These are phyloP conservation scores for Mylabris sibirica DNA, from an alignment of 2,888 invertebrate genomes.

Conservation along the genomic window DNA sequence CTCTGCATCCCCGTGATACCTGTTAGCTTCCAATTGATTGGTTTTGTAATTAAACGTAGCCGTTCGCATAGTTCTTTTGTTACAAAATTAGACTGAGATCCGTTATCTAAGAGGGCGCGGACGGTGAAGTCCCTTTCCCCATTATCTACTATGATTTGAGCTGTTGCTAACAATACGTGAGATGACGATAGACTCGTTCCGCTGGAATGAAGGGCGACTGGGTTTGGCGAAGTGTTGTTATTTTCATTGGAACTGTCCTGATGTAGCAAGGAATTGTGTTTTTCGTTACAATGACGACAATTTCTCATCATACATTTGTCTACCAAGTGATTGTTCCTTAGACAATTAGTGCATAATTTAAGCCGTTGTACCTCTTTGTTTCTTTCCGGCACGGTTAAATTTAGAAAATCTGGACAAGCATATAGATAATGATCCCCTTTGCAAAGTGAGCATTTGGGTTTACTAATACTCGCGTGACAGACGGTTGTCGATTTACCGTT, in stretches of 20 bases:
- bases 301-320: constrained; percentile 10
- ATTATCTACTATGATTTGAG: neutral
- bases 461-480: neutral
- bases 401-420: constrained; percentile 5
- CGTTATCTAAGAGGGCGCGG: neutral
- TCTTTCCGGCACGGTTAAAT: neutral
- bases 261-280: constrained; percentile 28
- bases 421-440: constrained; percentile 1
- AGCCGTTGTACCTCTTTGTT: neutral
- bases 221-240: neutral
- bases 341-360: constrained; percentile 17
- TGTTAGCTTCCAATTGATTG: neutral
- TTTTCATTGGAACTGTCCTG: neutral
- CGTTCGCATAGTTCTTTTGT: neutral
- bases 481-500: neutral
- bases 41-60: neutral
- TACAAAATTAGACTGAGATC: neutral
- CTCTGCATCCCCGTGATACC: neutral
- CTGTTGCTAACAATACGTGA: neutral
- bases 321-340: constrained; percentile 10
- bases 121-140: neutral
- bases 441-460: constrained; percentile 7
- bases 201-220: neutral
- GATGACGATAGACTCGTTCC: neutral
- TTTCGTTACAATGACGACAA: constrained; percentile 28